Conservation (phyloP, 2,113 vertebrate genomes). For the Aspiorhynchus laticeps region DNA sequence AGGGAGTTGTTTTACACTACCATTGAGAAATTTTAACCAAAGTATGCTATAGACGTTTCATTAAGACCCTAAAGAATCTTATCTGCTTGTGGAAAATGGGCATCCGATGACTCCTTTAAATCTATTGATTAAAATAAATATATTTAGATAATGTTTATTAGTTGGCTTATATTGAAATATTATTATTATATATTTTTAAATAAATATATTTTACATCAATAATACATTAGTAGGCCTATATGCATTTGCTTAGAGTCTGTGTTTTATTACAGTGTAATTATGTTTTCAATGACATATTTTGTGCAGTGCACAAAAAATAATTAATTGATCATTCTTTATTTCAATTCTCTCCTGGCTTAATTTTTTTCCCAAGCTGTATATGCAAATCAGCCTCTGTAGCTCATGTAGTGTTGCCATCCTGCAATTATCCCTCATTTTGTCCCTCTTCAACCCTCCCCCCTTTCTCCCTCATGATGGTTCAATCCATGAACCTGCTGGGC, state of each 20-base stretch:
- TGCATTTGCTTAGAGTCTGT: background rate
- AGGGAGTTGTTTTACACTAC: no score
- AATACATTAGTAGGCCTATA: background rate
- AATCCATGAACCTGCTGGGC: slow-evolving; percentile 25
- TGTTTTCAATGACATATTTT: background rate
- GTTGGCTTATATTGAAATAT: no score
- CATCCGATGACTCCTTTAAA: no score
- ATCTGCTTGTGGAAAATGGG: no score
- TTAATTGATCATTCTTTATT: background rate
- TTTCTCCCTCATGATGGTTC: slow-evolving; percentile 18
- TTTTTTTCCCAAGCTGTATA: background rate
- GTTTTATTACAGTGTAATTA: background rate
- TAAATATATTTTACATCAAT: no score
- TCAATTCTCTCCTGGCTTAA: background rate
- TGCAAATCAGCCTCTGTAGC: background rate
- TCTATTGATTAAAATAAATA: no score
- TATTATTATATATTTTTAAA: no score
- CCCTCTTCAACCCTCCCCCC: background rate
- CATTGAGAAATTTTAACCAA: no score
- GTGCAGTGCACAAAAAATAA: background rate
- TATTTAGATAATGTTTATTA: no score
- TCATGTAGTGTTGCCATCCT: slow-evolving; percentile 6
- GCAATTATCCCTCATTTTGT: background rate
- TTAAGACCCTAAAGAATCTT: no score
- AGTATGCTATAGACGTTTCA: no score